Conservation (phyloP, 2,113 vertebrate genomes). For the Cygnus atratus region DNA sequence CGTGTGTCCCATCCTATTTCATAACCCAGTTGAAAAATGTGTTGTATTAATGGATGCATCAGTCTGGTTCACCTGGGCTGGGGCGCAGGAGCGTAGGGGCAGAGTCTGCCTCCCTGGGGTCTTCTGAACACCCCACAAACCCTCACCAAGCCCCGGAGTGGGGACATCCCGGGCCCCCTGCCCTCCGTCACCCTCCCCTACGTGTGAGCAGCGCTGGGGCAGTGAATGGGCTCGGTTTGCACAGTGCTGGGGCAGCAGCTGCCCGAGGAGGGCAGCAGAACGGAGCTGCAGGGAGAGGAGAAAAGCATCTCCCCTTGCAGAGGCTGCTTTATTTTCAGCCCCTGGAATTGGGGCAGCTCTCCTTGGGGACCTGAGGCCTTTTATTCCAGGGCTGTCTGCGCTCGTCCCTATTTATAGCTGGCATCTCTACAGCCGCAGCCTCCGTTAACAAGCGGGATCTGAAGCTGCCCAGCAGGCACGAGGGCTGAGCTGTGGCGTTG, state of each 20-base stretch:
- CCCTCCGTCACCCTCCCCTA: not conserved
- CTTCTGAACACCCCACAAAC: not conserved
- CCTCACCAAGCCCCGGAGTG: rapidly evolving
- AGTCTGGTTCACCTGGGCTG: not conserved
- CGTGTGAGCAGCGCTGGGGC: rapidly evolving
- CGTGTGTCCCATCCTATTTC: not conserved
- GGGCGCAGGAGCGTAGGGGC: not conserved
- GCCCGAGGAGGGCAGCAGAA: rapidly evolving
- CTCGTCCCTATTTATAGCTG: slow-evolving; percentile 7
- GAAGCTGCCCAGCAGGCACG: not conserved
- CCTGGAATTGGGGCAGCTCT: not conserved
- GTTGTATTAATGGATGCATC: not conserved
- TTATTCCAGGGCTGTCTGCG: not conserved
- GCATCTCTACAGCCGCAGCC: not conserved
- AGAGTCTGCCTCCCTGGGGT: not conserved
- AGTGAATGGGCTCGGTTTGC: not conserved
- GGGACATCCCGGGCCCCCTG: too few species aligned
- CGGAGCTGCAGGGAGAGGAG: not conserved
- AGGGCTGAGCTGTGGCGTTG: not conserved
- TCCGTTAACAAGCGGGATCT: not conserved
- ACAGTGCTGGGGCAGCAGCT: rapidly evolving
- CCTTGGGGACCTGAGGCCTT: rapidly evolving
- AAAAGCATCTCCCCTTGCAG: not conserved
- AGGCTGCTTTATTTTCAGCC: rapidly evolving
- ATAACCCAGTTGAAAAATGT: not conserved